Evolutionary conservation across 2,113 vertebrate genomes (phyloP), one percentile per base, ranked within the genome.

Genomic region (Tachysurus fulvidraco): DNA sequence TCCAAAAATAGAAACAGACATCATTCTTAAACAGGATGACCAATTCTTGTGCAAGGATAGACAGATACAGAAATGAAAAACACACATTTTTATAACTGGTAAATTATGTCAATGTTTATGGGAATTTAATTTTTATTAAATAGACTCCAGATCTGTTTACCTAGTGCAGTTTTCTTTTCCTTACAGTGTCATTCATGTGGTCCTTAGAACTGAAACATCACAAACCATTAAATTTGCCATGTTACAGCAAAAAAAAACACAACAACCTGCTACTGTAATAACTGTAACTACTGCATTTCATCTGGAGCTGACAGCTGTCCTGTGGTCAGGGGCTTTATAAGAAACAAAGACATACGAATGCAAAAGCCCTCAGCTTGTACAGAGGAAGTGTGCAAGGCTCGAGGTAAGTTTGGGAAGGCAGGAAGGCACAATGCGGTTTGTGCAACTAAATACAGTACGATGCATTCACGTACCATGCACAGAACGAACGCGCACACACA

Each of bases 371-470:
- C 46, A 44, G 65, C 46, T 84, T 41, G 25, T 50, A 44, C 13
- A 83, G 71, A 84, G 87, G 89, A 87, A 79, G 84, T n/a, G 74
- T 85, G 85, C 87, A 82, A 52, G n/a, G 60, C 83, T 87, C 36
- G 50, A 87, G 83, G 83, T 85, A 62, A 80, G 60, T 88, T 88
- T 86, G 79, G 83, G 79, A 86, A 84, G 88, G 86, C 91, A 90
- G 91, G 89, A 91, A 91, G 87, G 62, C 80, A 77, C 65, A 16
- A 5, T 89, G 87, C 1, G 87, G 89, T 90, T 87, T 55, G 76
- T 36, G 74, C 64, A 54, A 41, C 87, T 87, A 89, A 88, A 89
- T 90, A 88, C 86, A 87, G 80, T 87, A 76, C 11, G 67, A 76
- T 16, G 67, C 81, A 30, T 65, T 73, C 46, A 78, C n/a, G 76